Conservation (phyloP, 2,888 invertebrate species). For the Latrodectus elegans region DNA sequence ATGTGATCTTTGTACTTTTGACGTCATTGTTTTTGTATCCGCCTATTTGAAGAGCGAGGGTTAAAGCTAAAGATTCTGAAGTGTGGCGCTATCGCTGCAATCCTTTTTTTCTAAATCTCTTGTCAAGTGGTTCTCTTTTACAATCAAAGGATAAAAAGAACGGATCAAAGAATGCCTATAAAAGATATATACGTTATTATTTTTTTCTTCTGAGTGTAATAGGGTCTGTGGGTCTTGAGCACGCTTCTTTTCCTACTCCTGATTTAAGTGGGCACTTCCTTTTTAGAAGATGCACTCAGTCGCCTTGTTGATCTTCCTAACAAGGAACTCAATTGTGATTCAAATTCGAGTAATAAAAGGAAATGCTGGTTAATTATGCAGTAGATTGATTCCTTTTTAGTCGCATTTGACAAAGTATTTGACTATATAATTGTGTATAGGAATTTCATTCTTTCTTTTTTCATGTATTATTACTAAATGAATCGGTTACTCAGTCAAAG, state of each 20-base stretch:
- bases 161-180: constrained; percentile 8
- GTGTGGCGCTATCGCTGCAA: background rate
- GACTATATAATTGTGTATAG: too few species aligned
- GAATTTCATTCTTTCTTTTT: too few species aligned
- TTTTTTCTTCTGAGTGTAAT: background rate
- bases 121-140: background rate
- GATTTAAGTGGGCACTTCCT: constrained; percentile 59
- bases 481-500: too few species aligned
- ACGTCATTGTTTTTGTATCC: too few species aligned
- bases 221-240: constrained; percentile 1
- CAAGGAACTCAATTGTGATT: constrained; percentile 48
- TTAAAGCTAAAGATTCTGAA: constrained; percentile 3
- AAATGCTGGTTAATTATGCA: constrained; percentile 12
- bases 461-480: too few species aligned
- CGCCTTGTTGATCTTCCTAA: constrained; percentile 9
- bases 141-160: constrained; percentile 17
- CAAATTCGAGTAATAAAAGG: constrained; percentile 21
- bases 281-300: constrained; percentile 25
- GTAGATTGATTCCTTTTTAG: background rate
- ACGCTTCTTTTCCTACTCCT: constrained; percentile 38
- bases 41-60: background rate
- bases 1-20: too few species aligned
- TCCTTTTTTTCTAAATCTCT: constrained; percentile 6
- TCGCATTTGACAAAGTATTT: too few species aligned
- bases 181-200: background rate